phyloP scores from a whole-genome alignment of 2,797 vertebrate species.

The Aplochiton taeniatus region DNA sequence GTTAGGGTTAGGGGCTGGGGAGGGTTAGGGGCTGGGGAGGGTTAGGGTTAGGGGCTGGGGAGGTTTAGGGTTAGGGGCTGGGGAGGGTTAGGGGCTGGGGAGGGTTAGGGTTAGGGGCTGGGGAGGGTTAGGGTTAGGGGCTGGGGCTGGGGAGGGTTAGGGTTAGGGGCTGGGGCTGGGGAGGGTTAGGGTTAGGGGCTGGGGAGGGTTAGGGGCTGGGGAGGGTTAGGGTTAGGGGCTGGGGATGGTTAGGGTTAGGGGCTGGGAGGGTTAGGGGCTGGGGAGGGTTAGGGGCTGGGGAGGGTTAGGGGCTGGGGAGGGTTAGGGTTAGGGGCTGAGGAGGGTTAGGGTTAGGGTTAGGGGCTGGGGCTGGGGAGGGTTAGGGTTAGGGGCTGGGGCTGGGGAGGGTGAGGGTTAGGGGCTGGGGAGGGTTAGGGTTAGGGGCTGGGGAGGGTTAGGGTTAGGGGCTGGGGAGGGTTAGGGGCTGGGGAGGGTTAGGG shows the following conservation, averaged over 20 bases:
- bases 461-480: neutral
- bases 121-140: slow-evolving; percentile 28
- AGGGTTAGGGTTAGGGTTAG: no score
- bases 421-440: slow-evolving; percentile 62
- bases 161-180: slow-evolving; percentile 19
- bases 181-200: slow-evolving; percentile 35
- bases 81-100: slow-evolving; percentile 45
- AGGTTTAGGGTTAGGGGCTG: no score
- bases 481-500: slow-evolving; percentile 59
- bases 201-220: slow-evolving; percentile 50
- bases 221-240: no score
- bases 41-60: no score
- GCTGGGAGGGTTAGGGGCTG: slow-evolving; percentile 52
- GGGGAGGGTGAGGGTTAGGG: slow-evolving; percentile 22
- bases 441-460: no score
- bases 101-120: slow-evolving; percentile 45
- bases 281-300: slow-evolving; percentile 45
- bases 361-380: slow-evolving; percentile 18
- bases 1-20: slow-evolving; percentile 12
- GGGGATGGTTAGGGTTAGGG: no score
- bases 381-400: slow-evolving; percentile 45
- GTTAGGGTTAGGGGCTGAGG: slow-evolving; percentile 46
- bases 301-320: slow-evolving; percentile 40
- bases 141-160: no score
- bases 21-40: slow-evolving; percentile 53